phyloP scores from a whole-genome alignment of 2,888 invertebrate species.

The Napeogenes sylphis region DNA sequence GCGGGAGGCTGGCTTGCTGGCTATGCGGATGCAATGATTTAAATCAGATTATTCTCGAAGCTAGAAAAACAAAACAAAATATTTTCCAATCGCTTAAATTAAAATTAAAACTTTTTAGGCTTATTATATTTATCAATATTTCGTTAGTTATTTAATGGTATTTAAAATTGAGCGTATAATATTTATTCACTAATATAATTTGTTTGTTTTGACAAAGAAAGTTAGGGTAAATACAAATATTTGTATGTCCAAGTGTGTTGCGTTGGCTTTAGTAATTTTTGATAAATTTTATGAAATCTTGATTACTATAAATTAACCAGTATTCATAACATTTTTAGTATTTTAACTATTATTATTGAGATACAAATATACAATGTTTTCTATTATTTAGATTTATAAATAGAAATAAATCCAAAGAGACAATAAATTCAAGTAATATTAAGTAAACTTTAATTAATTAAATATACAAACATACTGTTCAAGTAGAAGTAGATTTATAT shows the following conservation, averaged over 20 bases:
- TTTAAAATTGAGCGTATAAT: neutral
- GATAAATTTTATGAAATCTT: neutral
- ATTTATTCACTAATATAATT: neutral
- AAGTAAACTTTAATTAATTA: too few species aligned
- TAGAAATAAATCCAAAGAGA: too few species aligned
- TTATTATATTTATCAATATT: neutral
- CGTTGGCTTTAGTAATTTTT: neutral
- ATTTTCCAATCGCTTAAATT: neutral
- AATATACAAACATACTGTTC: too few species aligned
- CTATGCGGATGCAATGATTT: neutral
- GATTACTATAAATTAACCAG: too few species aligned
- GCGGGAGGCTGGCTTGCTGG: neutral
- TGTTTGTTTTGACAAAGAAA: neutral
- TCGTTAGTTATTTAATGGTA: neutral
- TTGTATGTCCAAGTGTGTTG: neutral
- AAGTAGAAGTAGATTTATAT: too few species aligned
- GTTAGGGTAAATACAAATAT: neutral
- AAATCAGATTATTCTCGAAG: neutral
- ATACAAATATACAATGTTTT: too few species aligned
- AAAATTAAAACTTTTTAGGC: neutral
- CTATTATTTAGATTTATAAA: too few species aligned
- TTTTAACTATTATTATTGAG: too few species aligned
- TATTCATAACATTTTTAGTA: too few species aligned
- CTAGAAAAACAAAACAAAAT: neutral
- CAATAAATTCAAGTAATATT: too few species aligned